Evolutionary conservation across 1,140 invertebrate species (phyloP).

Genomic region (Scylla paramamosain): DNA sequence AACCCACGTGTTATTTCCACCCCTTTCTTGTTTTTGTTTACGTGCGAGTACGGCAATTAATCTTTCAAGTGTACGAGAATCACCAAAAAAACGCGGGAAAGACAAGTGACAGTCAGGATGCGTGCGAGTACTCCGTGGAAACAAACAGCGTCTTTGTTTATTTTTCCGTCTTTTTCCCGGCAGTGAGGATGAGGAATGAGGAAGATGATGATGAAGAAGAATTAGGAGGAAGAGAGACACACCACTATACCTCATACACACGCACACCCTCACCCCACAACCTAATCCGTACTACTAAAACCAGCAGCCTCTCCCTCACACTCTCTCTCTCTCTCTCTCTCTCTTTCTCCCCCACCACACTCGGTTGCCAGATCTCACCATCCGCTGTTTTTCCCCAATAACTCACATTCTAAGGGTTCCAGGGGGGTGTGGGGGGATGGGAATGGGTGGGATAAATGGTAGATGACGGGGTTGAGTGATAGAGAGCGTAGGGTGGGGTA

Average conservation of each 20-base stretch:
- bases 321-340: slow-evolving; percentile 13
- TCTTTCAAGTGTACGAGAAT: neutral
- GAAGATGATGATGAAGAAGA: slow-evolving; percentile 12
- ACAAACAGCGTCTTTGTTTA: neutral
- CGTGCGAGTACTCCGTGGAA: no score
- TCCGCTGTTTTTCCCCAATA: neutral
- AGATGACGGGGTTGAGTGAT: neutral
- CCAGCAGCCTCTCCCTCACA: neutral
- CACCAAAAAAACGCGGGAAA: neutral
- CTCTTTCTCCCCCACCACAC: neutral
- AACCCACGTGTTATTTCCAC: no score
- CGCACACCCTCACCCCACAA: slow-evolving; percentile 2
- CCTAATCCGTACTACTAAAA: neutral
- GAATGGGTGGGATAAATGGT: neutral
- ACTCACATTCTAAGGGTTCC: neutral
- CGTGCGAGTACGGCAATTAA: neutral
- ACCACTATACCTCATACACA: neutral
- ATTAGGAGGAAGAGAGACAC: neutral
- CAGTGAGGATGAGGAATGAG: neutral
- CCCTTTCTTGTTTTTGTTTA: no score
- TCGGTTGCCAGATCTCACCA: no score
- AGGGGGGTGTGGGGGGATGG: neutral
- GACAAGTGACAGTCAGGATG: neutral
- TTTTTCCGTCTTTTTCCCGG: neutral
- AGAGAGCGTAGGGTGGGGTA: neutral